Percentiles rank a stretch among this genome's conserved stretches.
These are phyloP conservation scores for Monarcha castaneiventris DNA, from an alignment of 2,113 vertebrate genomes.

Conservation along the genomic window DNA sequence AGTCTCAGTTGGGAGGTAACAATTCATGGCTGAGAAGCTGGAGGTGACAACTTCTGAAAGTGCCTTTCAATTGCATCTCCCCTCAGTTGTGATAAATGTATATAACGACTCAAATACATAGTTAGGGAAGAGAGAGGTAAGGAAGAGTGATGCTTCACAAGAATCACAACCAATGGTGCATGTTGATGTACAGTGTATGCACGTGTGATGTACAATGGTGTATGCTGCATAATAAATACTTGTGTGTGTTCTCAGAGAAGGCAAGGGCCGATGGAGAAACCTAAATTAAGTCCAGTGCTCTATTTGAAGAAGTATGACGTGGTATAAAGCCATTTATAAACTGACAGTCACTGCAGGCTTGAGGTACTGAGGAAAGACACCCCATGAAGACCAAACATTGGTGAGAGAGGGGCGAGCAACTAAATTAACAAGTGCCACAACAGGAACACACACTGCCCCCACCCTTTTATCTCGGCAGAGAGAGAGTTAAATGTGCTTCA, in stretches of 20 bases:
- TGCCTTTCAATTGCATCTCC: conserved; percentile 35
- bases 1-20: conserved; percentile 46
- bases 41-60: conserved; percentile 42
- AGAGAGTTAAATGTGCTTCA: neutral
- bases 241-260: neutral
- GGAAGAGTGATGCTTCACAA: neutral
- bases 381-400: neutral
- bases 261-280: neutral
- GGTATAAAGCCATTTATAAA: neutral
- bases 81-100: neutral
- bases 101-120: neutral
- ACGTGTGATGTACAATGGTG: neutral
- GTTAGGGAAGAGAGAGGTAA: neutral
- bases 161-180: neutral
- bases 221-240: neutral
- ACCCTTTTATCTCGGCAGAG: neutral
- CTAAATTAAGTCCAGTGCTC: neutral
- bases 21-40: conserved; percentile 41
- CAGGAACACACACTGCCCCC: neutral
- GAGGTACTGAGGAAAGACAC: neutral
- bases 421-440: neutral
- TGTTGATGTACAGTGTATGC: neutral
- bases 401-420: neutral
- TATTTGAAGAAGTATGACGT: neutral
- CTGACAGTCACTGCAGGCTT: neutral